Evolutionary conservation across 2,797 vertebrate genomes (phyloP).

Genomic region (Thripadectes ignobilis): DNA sequence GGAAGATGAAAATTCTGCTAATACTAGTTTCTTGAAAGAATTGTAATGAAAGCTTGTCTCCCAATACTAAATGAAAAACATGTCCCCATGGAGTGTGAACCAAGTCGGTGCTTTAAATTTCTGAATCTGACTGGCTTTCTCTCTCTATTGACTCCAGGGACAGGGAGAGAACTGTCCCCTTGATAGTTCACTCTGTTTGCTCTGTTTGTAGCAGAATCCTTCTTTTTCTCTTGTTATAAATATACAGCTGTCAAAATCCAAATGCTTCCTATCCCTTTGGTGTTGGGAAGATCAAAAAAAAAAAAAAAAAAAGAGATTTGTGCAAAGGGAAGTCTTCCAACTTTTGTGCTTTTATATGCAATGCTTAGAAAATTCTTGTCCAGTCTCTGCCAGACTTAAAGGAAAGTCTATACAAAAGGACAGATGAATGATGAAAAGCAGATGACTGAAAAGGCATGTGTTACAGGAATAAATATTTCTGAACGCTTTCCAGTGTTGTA

Average conservation of each 20-base stretch:
- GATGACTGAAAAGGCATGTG: not conserved
- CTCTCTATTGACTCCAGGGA: not conserved
- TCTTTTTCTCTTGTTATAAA: not conserved
- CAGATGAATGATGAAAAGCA: not conserved
- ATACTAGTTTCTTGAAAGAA: not conserved
- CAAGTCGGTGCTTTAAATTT: not conserved
- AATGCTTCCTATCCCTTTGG: not conserved
- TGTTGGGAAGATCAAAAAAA: not conserved
- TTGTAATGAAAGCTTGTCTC: not conserved
- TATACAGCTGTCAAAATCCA: not conserved
- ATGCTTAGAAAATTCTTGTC: not conserved
- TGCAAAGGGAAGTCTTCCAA: not conserved
- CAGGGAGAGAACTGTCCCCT: no score
- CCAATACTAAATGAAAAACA: not conserved
- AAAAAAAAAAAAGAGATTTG: not conserved
- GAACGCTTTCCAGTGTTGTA: not conserved
- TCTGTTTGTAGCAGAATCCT: not conserved
- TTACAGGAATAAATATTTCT: not conserved
- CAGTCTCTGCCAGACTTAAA: not conserved
- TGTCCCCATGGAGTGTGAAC: not conserved
- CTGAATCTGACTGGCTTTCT: not conserved
- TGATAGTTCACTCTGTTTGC: not conserved
- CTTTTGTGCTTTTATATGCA: not conserved
- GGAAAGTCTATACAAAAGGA: not conserved
- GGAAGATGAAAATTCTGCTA: not conserved